Evolutionary conservation across 2,888 invertebrate species (phyloP).

Genomic region (Agrochola litura): DNA sequence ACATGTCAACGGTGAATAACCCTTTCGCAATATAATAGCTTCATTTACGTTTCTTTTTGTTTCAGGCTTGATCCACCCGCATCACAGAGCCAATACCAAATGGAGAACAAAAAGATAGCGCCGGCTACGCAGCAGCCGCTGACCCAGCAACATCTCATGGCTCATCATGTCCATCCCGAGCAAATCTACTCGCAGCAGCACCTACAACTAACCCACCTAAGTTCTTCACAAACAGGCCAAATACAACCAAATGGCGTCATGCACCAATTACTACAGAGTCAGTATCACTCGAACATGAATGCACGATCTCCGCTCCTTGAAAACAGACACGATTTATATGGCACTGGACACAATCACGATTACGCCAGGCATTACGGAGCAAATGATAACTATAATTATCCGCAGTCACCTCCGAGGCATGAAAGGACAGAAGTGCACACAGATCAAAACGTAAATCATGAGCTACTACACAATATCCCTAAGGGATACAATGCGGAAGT

Average conservation of each 20-base stretch:
- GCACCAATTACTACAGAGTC: conserved; percentile 89
- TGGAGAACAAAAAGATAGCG: conserved; percentile 92
- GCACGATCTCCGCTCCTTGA: conserved; percentile 88
- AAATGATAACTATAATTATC: conserved; percentile 90
- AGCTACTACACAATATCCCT: conserved; percentile 85
- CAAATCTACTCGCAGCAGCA: conserved; percentile 88
- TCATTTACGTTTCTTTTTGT: conserved; percentile 72
- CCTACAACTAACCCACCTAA: conserved; percentile 83
- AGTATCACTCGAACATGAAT: conserved; percentile 87
- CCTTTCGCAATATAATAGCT: conserved; percentile 40
- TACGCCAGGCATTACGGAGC: conserved; percentile 90
- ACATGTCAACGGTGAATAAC: conserved; percentile 49
- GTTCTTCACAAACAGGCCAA: conserved; percentile 83
- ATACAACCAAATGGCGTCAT: conserved; percentile 89
- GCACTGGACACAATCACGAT: conserved; percentile 89
- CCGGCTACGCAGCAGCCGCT: conserved; percentile 91
- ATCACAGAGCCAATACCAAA: conserved; percentile 90
- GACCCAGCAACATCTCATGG: conserved; percentile 86
- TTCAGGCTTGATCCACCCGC: conserved; percentile 94
- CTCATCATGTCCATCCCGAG: conserved; percentile 88
- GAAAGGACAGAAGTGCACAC: conserved; percentile 86
- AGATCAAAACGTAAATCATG: conserved; percentile 87
- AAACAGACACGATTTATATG: conserved; percentile 91
- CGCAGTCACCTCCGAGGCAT: conserved; percentile 86
- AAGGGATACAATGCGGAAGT: conserved; percentile 91